Conservation (phyloP, 1,140 invertebrate genomes). For the Lamellibrachia luymesi region DNA sequence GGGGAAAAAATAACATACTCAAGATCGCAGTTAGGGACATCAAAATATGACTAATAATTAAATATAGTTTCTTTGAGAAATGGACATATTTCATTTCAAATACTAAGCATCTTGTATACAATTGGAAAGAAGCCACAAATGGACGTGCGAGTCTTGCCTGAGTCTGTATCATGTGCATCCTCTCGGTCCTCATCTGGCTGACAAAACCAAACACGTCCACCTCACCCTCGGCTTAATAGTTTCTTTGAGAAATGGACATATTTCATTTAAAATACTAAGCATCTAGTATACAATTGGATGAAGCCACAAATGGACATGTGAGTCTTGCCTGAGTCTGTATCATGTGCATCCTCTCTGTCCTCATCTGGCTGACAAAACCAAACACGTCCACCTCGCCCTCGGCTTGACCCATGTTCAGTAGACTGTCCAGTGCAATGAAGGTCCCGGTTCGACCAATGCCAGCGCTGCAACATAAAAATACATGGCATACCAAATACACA, state of each 20-base stretch:
- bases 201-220: slow-evolving; percentile 40
- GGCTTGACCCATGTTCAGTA: slow-evolving; percentile 38
- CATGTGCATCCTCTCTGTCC: slow-evolving; percentile 39
- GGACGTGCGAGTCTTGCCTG: slow-evolving; percentile 28
- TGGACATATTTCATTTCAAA: too few species aligned
- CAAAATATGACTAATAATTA: too few species aligned
- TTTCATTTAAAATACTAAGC: neutral
- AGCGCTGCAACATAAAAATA: slow-evolving; percentile 38
- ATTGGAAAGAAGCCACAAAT: neutral
- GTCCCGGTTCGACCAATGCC: slow-evolving; percentile 53
- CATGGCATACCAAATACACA: too few species aligned
- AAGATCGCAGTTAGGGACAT: too few species aligned
- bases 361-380: slow-evolving; percentile 34
- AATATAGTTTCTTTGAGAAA: too few species aligned
- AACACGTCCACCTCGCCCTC: slow-evolving; percentile 35
- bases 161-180: slow-evolving; percentile 43
- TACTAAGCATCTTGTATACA: neutral
- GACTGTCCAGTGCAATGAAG: slow-evolving; percentile 49
- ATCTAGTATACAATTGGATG: neutral
- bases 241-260: too few species aligned
- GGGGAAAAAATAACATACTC: too few species aligned
- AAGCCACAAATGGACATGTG: neutral
- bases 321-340: slow-evolving; percentile 38
- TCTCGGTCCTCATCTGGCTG: slow-evolving; percentile 31
- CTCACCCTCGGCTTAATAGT: slow-evolving; percentile 23